A percentile compares a stretch with the other conserved stretches of the same genome.
These are phyloP conservation scores for Petroica traversi DNA, from an alignment of 2,113 vertebrate species.

Conservation along the genomic window DNA sequence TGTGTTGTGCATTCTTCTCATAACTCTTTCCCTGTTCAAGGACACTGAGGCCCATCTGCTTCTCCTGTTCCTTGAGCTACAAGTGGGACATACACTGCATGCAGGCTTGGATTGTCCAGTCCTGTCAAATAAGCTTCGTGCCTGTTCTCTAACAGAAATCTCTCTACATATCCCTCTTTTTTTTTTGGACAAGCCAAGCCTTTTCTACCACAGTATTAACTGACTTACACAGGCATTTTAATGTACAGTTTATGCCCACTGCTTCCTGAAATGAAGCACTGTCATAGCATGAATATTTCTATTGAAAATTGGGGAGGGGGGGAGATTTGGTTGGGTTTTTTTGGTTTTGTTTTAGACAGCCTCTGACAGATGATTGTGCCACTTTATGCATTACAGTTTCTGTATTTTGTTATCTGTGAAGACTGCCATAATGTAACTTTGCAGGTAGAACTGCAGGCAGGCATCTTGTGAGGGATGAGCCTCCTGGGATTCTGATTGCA, in stretches of 20 bases:
- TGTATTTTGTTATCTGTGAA: neutral
- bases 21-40: no score
- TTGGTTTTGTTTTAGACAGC: neutral
- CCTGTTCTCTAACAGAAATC: no score
- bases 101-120: no score
- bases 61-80: no score
- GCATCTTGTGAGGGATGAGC: neutral
- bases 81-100: no score
- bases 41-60: no score
- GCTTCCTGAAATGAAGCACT: constrained; percentile 57
- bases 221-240: no score
- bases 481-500: constrained; percentile 3
- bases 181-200: no score
- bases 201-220: no score
- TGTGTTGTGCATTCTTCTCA: no score
- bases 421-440: neutral
- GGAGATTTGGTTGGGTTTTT: neutral
- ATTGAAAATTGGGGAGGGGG: neutral
- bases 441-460: neutral
- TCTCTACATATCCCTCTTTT: no score
- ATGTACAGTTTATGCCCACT: constrained; percentile 11
- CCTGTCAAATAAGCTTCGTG: no score
- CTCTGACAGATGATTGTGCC: neutral
- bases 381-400: neutral
- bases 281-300: constrained; percentile 1